phyloP scores from a whole-genome alignment of 2,888 invertebrate species.

The Rhaphigaster nebulosa region DNA sequence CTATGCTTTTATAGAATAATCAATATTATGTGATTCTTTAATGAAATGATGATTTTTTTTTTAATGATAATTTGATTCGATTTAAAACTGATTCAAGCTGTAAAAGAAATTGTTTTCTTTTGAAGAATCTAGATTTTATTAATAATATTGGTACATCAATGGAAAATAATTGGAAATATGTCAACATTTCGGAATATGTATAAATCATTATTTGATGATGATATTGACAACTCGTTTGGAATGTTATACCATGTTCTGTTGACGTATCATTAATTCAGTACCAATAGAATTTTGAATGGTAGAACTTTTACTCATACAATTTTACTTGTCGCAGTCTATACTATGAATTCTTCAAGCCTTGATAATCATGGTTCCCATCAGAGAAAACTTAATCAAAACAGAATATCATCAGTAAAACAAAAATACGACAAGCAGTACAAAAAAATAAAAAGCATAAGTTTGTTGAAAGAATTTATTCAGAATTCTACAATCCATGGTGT shows the following conservation, averaged over 20 bases:
- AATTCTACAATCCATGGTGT: slow-evolving; percentile 66
- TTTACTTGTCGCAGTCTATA: background rate
- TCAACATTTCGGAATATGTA: background rate
- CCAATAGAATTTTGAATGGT: background rate
- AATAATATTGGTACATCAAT: background rate
- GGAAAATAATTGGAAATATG: background rate
- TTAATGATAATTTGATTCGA: background rate
- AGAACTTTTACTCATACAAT: background rate
- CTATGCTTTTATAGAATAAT: background rate
- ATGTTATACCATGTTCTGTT: background rate
- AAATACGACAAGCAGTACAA: slow-evolving; percentile 48
- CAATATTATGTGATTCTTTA: background rate
- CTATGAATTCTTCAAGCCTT: background rate
- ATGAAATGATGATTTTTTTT: background rate
- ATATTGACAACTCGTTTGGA: background rate
- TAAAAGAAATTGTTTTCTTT: background rate
- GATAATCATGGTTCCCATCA: background rate
- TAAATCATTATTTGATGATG: background rate
- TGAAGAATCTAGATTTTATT: background rate
- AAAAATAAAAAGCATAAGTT: slow-evolving; percentile 44
- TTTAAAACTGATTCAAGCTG: background rate
- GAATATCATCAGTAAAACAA: background rate
- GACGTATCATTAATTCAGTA: slow-evolving; percentile 4
- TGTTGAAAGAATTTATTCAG: slow-evolving; percentile 65
- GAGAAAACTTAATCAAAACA: slow-evolving; percentile 5